phyloP scores from a whole-genome alignment of 2,797 vertebrate genomes.

The Hylomyscus alleni region DNA sequence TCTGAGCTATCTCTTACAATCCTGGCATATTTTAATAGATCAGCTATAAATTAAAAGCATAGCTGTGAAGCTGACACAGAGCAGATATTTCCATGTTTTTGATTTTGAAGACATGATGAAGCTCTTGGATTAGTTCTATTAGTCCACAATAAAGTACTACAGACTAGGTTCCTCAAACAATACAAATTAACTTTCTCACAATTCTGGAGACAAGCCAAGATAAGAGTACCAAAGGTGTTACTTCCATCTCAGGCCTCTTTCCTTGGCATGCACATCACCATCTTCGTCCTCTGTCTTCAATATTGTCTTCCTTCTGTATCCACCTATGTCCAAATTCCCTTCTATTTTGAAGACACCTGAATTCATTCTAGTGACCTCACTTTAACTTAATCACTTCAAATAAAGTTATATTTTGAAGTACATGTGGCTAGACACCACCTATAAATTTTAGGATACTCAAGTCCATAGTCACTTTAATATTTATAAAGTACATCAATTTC shows the following conservation, averaged over 20 bases:
- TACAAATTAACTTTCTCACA: slow-evolving; percentile 34
- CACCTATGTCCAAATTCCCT: not conserved
- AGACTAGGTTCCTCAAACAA: not conserved
- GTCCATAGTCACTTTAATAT: not conserved
- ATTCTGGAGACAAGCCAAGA: not conserved
- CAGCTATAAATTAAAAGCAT: not conserved
- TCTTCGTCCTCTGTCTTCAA: not conserved
- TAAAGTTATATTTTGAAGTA: slow-evolving; percentile 35
- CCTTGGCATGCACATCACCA: not conserved
- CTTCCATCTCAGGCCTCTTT: not conserved
- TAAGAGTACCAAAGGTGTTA: not conserved
- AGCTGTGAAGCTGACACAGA: slow-evolving; percentile 25
- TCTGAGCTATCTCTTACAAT: not conserved
- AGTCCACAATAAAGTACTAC: not conserved
- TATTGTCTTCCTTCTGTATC: not conserved
- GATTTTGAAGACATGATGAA: not conserved
- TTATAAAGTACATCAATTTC: slow-evolving; percentile 43
- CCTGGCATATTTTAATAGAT: not conserved
- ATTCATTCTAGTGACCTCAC: not conserved
- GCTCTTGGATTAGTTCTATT: slow-evolving; percentile 1
- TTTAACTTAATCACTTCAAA: slow-evolving; percentile 57
- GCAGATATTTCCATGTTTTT: not conserved
- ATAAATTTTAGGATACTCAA: slow-evolving; percentile 10
- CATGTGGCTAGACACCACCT: not conserved
- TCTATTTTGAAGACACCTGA: not conserved